phyloP scores from a whole-genome alignment of 2,888 invertebrate genomes.

The Troglohyphantes excavatus region DNA sequence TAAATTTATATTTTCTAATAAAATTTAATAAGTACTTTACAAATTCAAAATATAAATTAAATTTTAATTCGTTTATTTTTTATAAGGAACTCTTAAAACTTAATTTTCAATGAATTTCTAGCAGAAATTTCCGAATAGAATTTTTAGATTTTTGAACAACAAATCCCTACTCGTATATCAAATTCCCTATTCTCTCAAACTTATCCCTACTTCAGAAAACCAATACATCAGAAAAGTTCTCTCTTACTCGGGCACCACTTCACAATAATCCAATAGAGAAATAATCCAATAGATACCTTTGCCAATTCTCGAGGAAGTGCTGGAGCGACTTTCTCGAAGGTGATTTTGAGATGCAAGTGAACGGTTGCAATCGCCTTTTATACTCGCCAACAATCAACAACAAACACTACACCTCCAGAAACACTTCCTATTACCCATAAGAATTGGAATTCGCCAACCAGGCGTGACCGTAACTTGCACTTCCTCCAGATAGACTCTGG shows the following conservation, averaged over 20 bases:
- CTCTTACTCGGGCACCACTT: neutral
- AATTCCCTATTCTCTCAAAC: no score
- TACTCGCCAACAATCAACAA: slow-evolving; percentile 10
- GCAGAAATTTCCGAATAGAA: no score
- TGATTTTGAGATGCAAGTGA: slow-evolving; percentile 63
- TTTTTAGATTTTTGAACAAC: no score
- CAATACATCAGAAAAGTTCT: no score
- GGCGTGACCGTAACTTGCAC: slow-evolving; percentile 54
- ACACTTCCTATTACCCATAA: slow-evolving; percentile 60
- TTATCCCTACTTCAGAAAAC: no score
- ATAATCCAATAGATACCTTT: slow-evolving; percentile 73
- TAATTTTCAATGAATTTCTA: no score
- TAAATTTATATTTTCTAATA: no score
- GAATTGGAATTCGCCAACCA: slow-evolving; percentile 39
- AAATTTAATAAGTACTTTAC: no score
- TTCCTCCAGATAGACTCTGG: slow-evolving; percentile 63
- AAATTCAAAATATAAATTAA: no score
- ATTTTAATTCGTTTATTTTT: no score
- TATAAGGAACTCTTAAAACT: no score
- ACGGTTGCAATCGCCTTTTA: slow-evolving; percentile 34
- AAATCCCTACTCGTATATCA: no score
- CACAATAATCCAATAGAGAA: slow-evolving; percentile 54
- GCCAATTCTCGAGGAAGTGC: slow-evolving; percentile 45
- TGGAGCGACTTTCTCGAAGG: slow-evolving; percentile 52
- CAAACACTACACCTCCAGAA: slow-evolving; percentile 41